These are phyloP conservation scores for Morpho deidamia DNA, from an alignment of 2,888 invertebrate genomes.

Conservation along the genomic window DNA sequence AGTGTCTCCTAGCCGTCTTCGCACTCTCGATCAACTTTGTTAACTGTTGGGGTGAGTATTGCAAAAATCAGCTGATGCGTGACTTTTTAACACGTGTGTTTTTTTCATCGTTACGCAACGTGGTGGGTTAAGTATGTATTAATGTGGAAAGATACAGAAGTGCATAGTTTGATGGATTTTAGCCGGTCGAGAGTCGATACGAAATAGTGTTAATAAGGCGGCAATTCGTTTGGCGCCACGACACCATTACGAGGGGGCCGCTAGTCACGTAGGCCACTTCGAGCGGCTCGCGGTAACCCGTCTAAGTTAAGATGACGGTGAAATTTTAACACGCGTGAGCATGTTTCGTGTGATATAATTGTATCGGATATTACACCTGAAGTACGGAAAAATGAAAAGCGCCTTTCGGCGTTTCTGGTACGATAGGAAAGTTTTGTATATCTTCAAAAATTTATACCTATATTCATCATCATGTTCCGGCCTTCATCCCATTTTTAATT, in stretches of 20 bases:
- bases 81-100: slow-evolving; percentile 57
- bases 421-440: no score
- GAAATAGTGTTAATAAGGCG: slow-evolving; percentile 57
- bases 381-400: slow-evolving; percentile 22
- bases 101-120: slow-evolving; percentile 59
- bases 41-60: slow-evolving; percentile 66
- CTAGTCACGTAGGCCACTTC: slow-evolving; percentile 76
- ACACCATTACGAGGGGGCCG: slow-evolving; percentile 64
- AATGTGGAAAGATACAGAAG: slow-evolving; percentile 8
- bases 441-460: no score
- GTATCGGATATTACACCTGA: slow-evolving; percentile 25
- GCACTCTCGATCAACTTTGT: slow-evolving; percentile 46
- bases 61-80: slow-evolving; percentile 59
- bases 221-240: slow-evolving; percentile 68
- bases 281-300: slow-evolving; percentile 41
- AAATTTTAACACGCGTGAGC: slow-evolving; percentile 12
- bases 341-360: slow-evolving; percentile 3
- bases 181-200: slow-evolving; percentile 20
- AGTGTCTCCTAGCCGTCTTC: slow-evolving; percentile 50
- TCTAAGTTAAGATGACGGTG: slow-evolving; percentile 38
- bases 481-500: no score
- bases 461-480: no score
- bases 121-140: slow-evolving; percentile 21
- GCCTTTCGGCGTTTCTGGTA: slow-evolving; percentile 10
- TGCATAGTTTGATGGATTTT: slow-evolving; percentile 6